Conservation (phyloP, 1,140 invertebrate species). For the Anastrepha ludens region DNA sequence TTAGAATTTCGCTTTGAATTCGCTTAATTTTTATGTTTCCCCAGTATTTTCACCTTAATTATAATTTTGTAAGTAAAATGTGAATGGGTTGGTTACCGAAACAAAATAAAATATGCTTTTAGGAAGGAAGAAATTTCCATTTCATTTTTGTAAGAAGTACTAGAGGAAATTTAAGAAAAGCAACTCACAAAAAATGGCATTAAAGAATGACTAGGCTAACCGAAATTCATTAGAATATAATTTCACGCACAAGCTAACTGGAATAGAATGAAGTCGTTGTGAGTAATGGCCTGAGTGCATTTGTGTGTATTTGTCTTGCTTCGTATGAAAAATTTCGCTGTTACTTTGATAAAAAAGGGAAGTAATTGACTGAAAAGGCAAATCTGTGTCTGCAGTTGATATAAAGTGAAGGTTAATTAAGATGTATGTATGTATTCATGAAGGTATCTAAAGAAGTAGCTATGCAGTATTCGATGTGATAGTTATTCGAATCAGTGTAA, state of each 20-base stretch:
- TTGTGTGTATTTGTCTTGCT: not conserved
- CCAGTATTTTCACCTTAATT: slow-evolving; percentile 12
- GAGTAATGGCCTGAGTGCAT: slow-evolving; percentile 1
- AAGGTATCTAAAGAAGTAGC: no score
- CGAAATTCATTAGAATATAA: slow-evolving; percentile 43
- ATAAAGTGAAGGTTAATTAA: not conserved
- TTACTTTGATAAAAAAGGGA: not conserved
- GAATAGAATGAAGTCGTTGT: slow-evolving; percentile 17
- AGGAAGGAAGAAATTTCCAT: slow-evolving; percentile 40
- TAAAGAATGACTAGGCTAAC: not conserved
- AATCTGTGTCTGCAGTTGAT: not conserved
- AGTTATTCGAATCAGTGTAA: no score
- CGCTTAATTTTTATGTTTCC: not conserved
- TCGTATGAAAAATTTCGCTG: not conserved
- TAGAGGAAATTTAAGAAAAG: not conserved
- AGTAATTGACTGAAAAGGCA: not conserved
- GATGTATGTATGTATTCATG: not conserved
- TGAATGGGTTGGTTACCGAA: not conserved
- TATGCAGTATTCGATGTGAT: no score
- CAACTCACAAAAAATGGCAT: not conserved
- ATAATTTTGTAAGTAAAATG: slow-evolving; percentile 14
- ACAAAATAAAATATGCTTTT: not conserved
- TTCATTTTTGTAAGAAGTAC: slow-evolving; percentile 3
- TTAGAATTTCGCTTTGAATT: not conserved
- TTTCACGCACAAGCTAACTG: slow-evolving; percentile 18